These are phyloP conservation scores for Chaetodon trifasciatus DNA, from an alignment of 2,797 vertebrate genomes.

Conservation along the genomic window DNA sequence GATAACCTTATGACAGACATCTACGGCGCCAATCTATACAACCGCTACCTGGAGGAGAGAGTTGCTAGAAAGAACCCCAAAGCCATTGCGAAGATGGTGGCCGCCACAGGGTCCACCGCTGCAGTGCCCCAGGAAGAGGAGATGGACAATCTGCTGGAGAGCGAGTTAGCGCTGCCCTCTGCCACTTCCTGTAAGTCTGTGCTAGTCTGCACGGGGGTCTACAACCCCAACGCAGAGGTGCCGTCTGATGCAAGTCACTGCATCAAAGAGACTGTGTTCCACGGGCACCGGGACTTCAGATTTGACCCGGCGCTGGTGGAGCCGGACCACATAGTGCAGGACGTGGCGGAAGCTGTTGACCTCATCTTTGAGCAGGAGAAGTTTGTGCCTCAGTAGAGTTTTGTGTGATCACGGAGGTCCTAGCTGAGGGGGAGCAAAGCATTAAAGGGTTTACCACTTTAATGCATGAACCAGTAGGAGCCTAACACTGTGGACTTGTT, in stretches of 20 bases:
- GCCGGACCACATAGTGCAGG: constrained; percentile 87
- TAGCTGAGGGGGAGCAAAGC: neutral
- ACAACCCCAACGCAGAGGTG: constrained; percentile 85
- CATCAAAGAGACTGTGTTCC: constrained; percentile 87
- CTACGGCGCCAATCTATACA: constrained; percentile 95
- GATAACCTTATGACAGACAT: constrained; percentile 97
- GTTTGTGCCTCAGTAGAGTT: constrained; percentile 80
- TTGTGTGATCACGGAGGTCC: neutral
- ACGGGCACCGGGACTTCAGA: constrained; percentile 92
- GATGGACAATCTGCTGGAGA: constrained; percentile 82
- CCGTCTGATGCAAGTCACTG: constrained; percentile 77
- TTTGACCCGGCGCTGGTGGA: constrained; percentile 90
- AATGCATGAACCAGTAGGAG: constrained; percentile 36
- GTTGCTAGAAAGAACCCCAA: constrained; percentile 74
- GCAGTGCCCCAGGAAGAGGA: constrained; percentile 82
- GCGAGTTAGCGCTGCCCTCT: constrained; percentile 84
- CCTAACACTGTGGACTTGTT: constrained; percentile 76
- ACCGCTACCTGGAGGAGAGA: constrained; percentile 89
- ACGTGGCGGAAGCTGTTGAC: constrained; percentile 91
- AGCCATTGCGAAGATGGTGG: constrained; percentile 78
- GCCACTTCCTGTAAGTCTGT: constrained; percentile 91
- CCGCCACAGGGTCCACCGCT: constrained; percentile 70
- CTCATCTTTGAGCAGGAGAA: constrained; percentile 91
- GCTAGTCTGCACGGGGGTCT: constrained; percentile 93
- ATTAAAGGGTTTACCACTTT: constrained; percentile 37